Evolutionary conservation across 2,113 vertebrate genomes (phyloP).

Genomic region (Choloepus hoffmanni): DNA sequence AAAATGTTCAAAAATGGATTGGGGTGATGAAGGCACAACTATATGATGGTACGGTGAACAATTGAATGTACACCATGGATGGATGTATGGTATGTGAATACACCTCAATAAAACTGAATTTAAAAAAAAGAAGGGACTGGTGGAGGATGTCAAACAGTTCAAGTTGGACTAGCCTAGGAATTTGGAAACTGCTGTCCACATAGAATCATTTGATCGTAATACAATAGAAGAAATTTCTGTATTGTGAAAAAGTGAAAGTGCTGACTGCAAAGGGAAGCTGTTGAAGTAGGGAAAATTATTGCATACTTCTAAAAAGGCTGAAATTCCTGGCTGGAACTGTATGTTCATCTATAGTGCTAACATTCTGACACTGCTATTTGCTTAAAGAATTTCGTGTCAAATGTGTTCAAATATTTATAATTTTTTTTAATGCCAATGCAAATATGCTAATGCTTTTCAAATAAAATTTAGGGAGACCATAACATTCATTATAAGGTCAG

Average conservation of each 20-base stretch:
- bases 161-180: neutral
- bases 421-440: neutral
- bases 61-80: too few relatives aligned
- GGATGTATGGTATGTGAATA: too few relatives aligned
- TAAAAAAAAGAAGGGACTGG: neutral
- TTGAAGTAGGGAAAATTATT: neutral
- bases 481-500: neutral
- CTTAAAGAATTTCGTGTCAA: neutral
- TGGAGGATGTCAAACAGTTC: neutral
- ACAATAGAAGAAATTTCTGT: neutral
- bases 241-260: neutral
- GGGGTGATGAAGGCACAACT: too few relatives aligned
- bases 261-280: neutral
- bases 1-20: too few relatives aligned
- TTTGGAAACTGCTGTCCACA: neutral
- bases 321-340: neutral
- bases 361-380: neutral
- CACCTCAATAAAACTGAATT: too few relatives aligned
- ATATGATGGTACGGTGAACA: too few relatives aligned
- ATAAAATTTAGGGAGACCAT: neutral
- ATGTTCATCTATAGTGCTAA: neutral
- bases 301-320: neutral
- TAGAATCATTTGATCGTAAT: neutral
- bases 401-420: neutral
- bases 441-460: neutral